A percentile compares a stretch with the other conserved stretches of the same genome.
These are phyloP conservation scores for Salvelinus namaycush DNA, from an alignment of 2,113 vertebrate genomes.

Conservation along the genomic window DNA sequence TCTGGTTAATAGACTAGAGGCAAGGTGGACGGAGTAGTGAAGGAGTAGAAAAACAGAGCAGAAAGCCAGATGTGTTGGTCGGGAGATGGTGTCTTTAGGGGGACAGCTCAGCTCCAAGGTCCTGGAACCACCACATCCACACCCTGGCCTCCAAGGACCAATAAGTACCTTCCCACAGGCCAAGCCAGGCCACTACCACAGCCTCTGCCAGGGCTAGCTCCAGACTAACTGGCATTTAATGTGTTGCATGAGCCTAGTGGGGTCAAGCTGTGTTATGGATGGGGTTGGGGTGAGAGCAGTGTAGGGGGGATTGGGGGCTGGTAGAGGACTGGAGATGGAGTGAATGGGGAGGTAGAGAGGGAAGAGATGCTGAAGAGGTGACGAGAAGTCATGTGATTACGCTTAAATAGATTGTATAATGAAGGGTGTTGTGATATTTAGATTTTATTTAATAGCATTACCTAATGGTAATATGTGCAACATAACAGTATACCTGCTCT, in stretches of 20 bases:
- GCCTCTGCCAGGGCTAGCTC: conserved; percentile 50
- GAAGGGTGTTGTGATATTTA: conserved; percentile 44
- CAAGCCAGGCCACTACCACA: conserved; percentile 56
- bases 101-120: background rate
- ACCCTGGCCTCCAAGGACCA: conserved; percentile 57
- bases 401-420: background rate
- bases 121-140: conserved; percentile 19
- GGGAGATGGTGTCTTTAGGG: conserved; percentile 14
- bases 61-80: conserved; percentile 49
- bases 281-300: background rate
- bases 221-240: conserved; percentile 73
- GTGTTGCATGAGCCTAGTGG: conserved; percentile 61
- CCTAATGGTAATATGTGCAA: too few species aligned
- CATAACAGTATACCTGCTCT: conserved; percentile 63
- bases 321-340: conserved; percentile 17
- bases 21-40: conserved; percentile 6
- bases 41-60: conserved; percentile 14
- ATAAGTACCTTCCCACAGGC: conserved; percentile 67
- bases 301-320: background rate
- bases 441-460: conserved; percentile 43
- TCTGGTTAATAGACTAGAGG: background rate
- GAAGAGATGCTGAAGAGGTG: conserved; percentile 28
- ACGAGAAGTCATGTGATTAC: conserved; percentile 29
- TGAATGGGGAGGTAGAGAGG: conserved; percentile 45
- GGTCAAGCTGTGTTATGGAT: conserved; percentile 48